Base-by-base conservation (phyloP, 2,113 vertebrate species). In the Upupa epops region DNA sequence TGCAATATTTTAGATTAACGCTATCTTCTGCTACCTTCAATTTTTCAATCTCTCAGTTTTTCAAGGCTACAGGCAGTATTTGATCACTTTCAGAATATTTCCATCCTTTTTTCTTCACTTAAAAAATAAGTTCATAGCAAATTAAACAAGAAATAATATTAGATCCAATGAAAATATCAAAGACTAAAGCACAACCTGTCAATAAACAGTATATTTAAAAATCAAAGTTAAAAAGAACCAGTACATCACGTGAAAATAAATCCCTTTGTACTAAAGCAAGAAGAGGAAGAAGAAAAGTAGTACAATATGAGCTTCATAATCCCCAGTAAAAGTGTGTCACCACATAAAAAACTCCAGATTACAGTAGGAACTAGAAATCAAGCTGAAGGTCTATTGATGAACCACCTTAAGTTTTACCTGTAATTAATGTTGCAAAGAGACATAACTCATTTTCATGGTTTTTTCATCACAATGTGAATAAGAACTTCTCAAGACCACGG, bases 1-100 rank as follows among this genome's bases (percentile, higher is more conserved):
- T 77, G 73, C 37, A 95, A 88, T 94, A 97, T 92, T 96, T 96
- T 96, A 83, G 51, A 26, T 81, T 86, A 86, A 49, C 56, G 4
- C n/a, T 60, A 49, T 86, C 92, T 96, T 83, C 5, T n/a, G 45
- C n/a, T 46, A 88, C 13, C 78, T 96, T 91, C 75, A 86, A n/a
- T 36, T 91, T 95, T 93, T 93, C 51, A 28, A 3, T 83, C 22
- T 76, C 88, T 59, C 49, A 91, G 32, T 29, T 92, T 88, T 92
- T 94, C 22, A 32, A 90, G 46, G 82, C 88, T 91, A 63, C 18
- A 93, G 61, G 28, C 31, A 64, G 24, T 46, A 83, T 93, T 89
- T 95, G 89, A 94, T 89, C 5, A 92, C 69, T 87, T 92, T 86
- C 29, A 74, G 19, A 32, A 59, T 36, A 75, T 58, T 90, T 95